These are phyloP conservation scores for Cyanoliseus patagonus DNA, from an alignment of 2,113 vertebrate genomes.

Conservation along the genomic window DNA sequence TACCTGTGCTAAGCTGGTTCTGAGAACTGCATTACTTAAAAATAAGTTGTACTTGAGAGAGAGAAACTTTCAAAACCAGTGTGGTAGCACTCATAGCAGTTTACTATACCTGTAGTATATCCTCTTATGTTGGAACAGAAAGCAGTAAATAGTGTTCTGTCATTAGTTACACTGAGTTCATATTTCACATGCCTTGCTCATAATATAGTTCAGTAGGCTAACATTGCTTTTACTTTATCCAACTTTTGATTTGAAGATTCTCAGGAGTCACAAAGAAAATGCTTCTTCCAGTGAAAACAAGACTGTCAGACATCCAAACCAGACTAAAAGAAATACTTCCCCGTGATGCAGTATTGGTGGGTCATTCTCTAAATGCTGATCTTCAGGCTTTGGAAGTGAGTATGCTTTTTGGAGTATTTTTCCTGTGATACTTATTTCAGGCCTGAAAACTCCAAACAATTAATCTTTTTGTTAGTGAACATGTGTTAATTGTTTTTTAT, in stretches of 20 bases:
- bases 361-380: conserved; percentile 86
- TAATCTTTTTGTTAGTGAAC: neutral
- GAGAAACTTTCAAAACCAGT: neutral
- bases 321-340: conserved; percentile 81
- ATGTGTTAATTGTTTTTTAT: neutral
- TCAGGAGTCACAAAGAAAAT: conserved; percentile 86
- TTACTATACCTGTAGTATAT: neutral
- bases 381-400: conserved; percentile 85
- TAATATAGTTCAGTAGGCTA: neutral
- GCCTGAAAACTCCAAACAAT: neutral
- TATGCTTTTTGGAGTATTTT: neutral
- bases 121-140: neutral
- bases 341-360: conserved; percentile 86
- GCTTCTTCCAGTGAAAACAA: conserved; percentile 80
- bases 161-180: neutral
- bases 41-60: neutral
- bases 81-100: neutral
- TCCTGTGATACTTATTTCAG: neutral
- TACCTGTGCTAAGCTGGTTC: neutral
- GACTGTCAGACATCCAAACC: conserved; percentile 80
- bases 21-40: neutral
- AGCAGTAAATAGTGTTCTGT: neutral
- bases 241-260: conserved; percentile 76
- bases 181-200: neutral
- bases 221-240: neutral